Evolutionary conservation across 2,113 vertebrate species (phyloP).

Genomic region (Craseonycteris thonglongyai): DNA sequence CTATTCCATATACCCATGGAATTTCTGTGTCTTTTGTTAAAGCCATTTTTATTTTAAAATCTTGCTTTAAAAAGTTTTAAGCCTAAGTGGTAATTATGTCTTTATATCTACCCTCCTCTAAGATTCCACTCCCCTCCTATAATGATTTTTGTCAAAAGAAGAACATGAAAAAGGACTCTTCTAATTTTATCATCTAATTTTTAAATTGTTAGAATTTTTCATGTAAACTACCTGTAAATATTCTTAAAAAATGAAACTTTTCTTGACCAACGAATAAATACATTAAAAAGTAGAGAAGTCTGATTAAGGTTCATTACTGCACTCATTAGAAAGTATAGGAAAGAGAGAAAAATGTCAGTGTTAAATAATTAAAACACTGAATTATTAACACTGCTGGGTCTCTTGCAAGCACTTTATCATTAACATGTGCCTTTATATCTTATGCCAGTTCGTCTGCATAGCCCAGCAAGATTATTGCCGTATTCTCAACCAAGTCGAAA

Average conservation of each 20-base stretch:
- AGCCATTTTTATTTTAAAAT: background rate
- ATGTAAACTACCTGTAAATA: conserved; percentile 19
- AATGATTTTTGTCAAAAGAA: background rate
- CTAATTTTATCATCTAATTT: background rate
- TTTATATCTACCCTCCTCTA: background rate
- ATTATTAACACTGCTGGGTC: conserved; percentile 24
- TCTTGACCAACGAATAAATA: background rate
- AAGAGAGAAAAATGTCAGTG: conserved; percentile 52
- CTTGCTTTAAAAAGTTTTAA: background rate
- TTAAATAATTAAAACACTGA: conserved; percentile 56
- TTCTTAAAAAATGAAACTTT: conserved; percentile 26
- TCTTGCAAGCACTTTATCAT: conserved; percentile 48
- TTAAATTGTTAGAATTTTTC: background rate
- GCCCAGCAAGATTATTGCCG: conserved; percentile 99
- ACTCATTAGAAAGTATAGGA: conserved; percentile 43
- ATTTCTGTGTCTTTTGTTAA: background rate
- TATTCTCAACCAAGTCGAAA: conserved; percentile 99
- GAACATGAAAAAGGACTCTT: background rate
- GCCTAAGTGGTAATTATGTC: background rate
- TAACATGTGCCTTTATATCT: conserved; percentile 20
- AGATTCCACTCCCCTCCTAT: background rate
- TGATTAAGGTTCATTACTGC: conserved; percentile 34
- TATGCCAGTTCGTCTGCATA: conserved; percentile 96
- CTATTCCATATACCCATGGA: background rate
- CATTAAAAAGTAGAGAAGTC: conserved; percentile 31